phyloP scores from a whole-genome alignment of 2,888 invertebrate genomes.

The Apotomis betuletana region DNA sequence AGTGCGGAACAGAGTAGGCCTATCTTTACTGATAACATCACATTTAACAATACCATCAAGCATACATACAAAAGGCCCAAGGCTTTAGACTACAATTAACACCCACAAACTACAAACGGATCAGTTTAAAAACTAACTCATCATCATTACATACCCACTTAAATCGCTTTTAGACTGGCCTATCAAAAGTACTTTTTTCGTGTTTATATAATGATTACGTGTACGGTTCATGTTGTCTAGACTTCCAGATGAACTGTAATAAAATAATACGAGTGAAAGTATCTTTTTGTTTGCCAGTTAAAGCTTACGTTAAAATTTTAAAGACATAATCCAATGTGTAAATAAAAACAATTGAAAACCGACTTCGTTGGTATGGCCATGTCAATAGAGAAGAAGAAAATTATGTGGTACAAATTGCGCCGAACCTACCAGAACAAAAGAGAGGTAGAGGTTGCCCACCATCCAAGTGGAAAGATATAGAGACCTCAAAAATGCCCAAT shows the following conservation, averaged over 20 bases:
- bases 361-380: too few relatives aligned
- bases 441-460: too few relatives aligned
- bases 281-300: constrained; percentile 22
- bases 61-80: neutral
- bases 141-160: neutral
- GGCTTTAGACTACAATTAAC: neutral
- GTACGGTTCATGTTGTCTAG: constrained; percentile 17
- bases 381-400: too few relatives aligned
- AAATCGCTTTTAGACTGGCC: neutral
- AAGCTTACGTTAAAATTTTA: neutral
- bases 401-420: too few relatives aligned
- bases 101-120: neutral
- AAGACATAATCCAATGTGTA: too few relatives aligned
- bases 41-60: constrained; percentile 7
- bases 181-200: neutral
- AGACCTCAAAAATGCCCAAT: too few relatives aligned
- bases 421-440: too few relatives aligned
- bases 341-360: too few relatives aligned
- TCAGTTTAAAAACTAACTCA: neutral
- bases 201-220: constrained; percentile 21
- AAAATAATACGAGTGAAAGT: constrained; percentile 27
- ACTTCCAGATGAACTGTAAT: constrained; percentile 21
- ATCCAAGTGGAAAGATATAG: too few relatives aligned
- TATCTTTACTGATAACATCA: constrained; percentile 5
- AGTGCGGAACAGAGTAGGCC: neutral